Conservation (phyloP, 2,888 invertebrate genomes). For the Fabriciana adippe region DNA sequence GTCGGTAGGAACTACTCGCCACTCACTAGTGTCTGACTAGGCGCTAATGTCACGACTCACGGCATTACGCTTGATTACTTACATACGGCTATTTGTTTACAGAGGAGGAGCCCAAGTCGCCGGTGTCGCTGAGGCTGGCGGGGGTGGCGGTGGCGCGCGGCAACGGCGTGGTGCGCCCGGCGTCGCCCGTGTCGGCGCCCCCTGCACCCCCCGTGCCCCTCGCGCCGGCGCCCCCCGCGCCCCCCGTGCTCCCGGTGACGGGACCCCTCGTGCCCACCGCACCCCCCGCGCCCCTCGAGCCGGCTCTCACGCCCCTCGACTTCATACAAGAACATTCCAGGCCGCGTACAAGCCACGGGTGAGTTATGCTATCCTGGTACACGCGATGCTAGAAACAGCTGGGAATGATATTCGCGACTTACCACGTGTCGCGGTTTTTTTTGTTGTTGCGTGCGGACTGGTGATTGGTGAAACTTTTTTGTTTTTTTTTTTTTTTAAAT, state of each 20-base stretch:
- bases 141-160: conserved; percentile 67
- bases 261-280: conserved; percentile 35
- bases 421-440: conserved; percentile 1
- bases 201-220: conserved; percentile 42
- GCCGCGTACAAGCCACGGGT: conserved; percentile 78
- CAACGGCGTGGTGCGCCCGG: conserved; percentile 62
- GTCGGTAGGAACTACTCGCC: background rate
- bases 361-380: conserved; percentile 67
- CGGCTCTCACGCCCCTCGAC: conserved; percentile 62
- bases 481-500: background rate
- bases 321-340: conserved; percentile 81
- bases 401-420: conserved; percentile 37
- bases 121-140: conserved; percentile 69
- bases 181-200: conserved; percentile 47
- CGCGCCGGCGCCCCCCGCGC: conserved; percentile 41
- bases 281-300: conserved; percentile 47
- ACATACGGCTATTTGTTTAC: conserved; percentile 60
- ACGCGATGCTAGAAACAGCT: conserved; percentile 69
- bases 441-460: background rate
- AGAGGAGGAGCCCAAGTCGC: conserved; percentile 79
- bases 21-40: background rate
- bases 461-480: conserved; percentile 2
- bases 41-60: conserved; percentile 12
- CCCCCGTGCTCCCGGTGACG: conserved; percentile 37
- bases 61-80: conserved; percentile 37